Conservation (phyloP, 1,140 invertebrate genomes). For the Aphaenogaster rudis region DNA sequence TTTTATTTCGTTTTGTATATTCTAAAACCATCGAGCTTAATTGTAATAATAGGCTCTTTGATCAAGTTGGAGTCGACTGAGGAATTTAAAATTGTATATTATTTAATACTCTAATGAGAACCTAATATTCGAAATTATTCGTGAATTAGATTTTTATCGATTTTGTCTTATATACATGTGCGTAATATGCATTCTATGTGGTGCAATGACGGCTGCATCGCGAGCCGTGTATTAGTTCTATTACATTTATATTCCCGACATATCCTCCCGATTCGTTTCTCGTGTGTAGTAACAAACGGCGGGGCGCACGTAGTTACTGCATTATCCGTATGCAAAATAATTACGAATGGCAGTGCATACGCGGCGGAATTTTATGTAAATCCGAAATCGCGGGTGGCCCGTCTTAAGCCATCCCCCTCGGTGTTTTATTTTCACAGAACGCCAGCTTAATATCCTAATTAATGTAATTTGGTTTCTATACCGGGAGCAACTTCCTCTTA, state of each 20-base stretch:
- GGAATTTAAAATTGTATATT: background rate
- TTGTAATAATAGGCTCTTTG: constrained; percentile 6
- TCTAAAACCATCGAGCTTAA: background rate
- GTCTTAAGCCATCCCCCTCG: constrained; percentile 76
- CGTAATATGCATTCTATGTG: constrained; percentile 37
- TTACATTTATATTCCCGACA: constrained; percentile 60
- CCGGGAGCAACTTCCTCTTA: constrained; percentile 66
- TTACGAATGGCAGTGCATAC: constrained; percentile 58
- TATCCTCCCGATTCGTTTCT: constrained; percentile 61
- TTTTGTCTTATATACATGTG: background rate
- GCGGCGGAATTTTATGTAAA: constrained; percentile 73
- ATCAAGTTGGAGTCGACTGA: background rate
- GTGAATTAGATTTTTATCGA: constrained; percentile 34
- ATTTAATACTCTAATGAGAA: constrained; percentile 9
- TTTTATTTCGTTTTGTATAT: background rate
- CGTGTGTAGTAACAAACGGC: constrained; percentile 54
- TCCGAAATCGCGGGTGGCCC: constrained; percentile 71
- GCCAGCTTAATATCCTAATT: constrained; percentile 80
- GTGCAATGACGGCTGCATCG: constrained; percentile 31
- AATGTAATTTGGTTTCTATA: constrained; percentile 81
- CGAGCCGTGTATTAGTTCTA: constrained; percentile 56
- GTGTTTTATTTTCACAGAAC: constrained; percentile 63
- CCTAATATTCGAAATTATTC: constrained; percentile 20
- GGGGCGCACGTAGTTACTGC: constrained; percentile 54
- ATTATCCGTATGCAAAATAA: constrained; percentile 68